Evolutionary conservation across 2,888 invertebrate genomes (phyloP).

Genomic region (Cheilosia vernalis): DNA sequence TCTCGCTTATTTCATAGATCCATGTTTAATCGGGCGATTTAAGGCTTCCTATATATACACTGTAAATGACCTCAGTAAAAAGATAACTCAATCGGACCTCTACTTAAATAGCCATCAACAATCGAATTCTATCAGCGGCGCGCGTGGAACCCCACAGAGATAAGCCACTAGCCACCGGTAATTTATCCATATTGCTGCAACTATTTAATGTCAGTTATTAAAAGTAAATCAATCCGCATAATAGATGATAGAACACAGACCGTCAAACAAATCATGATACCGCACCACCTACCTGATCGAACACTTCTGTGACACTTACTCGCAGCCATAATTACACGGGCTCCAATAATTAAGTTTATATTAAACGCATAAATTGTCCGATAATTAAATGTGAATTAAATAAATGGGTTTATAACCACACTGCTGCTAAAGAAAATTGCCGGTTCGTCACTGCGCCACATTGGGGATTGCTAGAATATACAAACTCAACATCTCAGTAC

Average conservation of each 20-base stretch:
- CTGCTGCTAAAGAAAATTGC: too few relatives aligned
- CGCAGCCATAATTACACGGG: constrained; percentile 30
- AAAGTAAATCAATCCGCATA: constrained; percentile 66
- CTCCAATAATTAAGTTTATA: constrained; percentile 25
- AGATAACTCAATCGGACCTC: constrained; percentile 5
- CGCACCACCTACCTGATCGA: constrained; percentile 35
- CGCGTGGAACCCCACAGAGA: constrained; percentile 11
- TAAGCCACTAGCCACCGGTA: constrained; percentile 22
- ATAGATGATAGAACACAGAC: constrained; percentile 35
- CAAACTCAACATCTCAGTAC: too few relatives aligned
- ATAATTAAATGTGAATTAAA: constrained; percentile 67
- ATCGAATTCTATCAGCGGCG: constrained; percentile 31
- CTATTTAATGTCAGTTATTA: constrained; percentile 60
- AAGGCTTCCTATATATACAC: neutral
- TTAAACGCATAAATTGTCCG: constrained; percentile 33
- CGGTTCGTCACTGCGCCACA: too few relatives aligned
- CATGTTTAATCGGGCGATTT: too few relatives aligned
- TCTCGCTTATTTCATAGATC: too few relatives aligned
- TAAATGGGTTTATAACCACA: constrained; percentile 10
- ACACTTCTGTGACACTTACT: constrained; percentile 20
- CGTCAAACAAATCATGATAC: constrained; percentile 21
- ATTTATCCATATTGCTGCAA: constrained; percentile 17
- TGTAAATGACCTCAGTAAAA: neutral
- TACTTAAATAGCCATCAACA: constrained; percentile 40
- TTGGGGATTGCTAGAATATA: too few relatives aligned